phyloP scores from a whole-genome alignment of 1,140 invertebrate genomes.

The Tetramorium parvispinum region DNA sequence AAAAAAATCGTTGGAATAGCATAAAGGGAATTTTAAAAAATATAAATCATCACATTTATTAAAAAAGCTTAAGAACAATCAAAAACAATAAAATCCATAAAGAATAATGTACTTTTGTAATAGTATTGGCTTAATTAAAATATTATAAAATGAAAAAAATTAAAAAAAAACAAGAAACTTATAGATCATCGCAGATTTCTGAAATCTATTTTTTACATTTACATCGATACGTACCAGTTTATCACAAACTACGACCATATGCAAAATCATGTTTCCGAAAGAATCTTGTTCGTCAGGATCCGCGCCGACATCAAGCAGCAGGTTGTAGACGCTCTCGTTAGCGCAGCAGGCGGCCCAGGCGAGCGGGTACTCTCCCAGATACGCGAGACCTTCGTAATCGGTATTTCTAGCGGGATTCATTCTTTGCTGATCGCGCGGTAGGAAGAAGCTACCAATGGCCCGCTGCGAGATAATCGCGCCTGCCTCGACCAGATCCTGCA shows the following conservation, averaged over 20 bases:
- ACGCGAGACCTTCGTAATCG: constrained; percentile 97
- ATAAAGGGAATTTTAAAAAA: background rate
- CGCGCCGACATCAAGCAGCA: constrained; percentile 95
- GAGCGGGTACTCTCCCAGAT: constrained; percentile 97
- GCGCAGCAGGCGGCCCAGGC: constrained; percentile 98
- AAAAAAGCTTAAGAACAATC: background rate
- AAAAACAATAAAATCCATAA: background rate
- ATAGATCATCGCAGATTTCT: background rate
- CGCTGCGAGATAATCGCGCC: constrained; percentile 96
- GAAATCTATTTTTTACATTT: background rate
- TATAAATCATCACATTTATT: background rate
- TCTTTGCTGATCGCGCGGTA: constrained; percentile 95
- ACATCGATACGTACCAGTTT: constrained; percentile 91
- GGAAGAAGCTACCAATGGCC: constrained; percentile 96
- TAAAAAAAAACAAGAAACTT: background rate
- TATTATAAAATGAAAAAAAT: background rate
- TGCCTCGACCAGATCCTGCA: constrained; percentile 95
- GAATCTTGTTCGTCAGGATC: constrained; percentile 96
- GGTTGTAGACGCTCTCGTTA: constrained; percentile 99
- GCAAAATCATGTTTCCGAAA: constrained; percentile 98
- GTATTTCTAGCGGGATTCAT: constrained; percentile 91
- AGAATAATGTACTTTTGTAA: background rate
- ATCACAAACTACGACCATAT: constrained; percentile 99
- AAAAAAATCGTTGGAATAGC: background rate
- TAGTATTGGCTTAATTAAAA: background rate